These are phyloP conservation scores for Prunella strophiata DNA, from an alignment of 2,797 vertebrate genomes.

Conservation along the genomic window DNA sequence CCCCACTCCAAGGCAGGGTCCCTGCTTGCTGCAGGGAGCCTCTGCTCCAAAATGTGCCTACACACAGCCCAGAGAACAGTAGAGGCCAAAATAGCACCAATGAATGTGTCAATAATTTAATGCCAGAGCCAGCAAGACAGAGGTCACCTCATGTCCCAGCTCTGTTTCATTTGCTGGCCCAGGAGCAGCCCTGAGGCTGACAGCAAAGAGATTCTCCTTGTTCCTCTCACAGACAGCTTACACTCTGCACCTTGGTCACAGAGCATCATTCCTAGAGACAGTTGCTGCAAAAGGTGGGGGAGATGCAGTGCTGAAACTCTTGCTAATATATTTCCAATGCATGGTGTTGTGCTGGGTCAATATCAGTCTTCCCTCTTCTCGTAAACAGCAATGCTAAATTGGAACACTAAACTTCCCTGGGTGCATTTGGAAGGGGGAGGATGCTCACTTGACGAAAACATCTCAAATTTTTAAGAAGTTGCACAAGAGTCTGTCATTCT, in stretches of 20 bases:
- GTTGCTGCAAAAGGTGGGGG: not conserved
- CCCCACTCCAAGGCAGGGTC: rapidly evolving
- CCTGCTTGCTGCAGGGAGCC: not conserved
- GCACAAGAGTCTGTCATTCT: slow-evolving; percentile 22
- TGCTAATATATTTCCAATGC: not conserved
- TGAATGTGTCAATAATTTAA: not conserved
- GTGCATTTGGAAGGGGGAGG: not conserved
- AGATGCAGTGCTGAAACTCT: not conserved
- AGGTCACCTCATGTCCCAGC: not conserved
- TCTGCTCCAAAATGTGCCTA: not conserved
- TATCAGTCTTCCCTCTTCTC: not conserved
- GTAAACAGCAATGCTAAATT: not conserved
- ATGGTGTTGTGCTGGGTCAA: not conserved
- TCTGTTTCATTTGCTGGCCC: not conserved
- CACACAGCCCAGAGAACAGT: rapidly evolving
- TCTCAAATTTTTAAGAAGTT: slow-evolving; percentile 27
- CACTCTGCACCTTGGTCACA: rapidly evolving
- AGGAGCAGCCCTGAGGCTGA: not conserved
- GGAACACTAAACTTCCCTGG: not conserved
- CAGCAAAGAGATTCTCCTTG: not conserved
- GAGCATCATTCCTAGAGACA: not conserved
- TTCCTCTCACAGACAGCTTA: not conserved
- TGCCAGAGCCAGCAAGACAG: not conserved
- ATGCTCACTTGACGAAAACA: not conserved
- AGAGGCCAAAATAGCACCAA: not conserved